Base-by-base conservation (phyloP, 2,888 invertebrate species). In the Gandaritis pyraliata region DNA sequence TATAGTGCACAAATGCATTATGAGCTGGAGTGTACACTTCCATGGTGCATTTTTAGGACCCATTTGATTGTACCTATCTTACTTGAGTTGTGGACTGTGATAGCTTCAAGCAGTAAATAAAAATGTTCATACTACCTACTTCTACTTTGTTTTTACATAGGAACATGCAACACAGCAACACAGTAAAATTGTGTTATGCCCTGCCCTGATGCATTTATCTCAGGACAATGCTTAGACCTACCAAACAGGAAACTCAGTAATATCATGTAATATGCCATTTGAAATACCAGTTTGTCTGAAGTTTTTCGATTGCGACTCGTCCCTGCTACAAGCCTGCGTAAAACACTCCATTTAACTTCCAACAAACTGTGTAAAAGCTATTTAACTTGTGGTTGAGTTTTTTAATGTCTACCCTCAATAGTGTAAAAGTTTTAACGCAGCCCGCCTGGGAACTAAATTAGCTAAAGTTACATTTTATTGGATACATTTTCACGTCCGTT, bases 301-400 rank as follows among this genome's bases (percentile, higher is more conserved):
- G 46, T 69, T 69, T 58, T 61, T 54, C 59, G 65, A 61, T 65
- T 64, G 61, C 58, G 36, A 36, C 52, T 58, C 56, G 58, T 50
- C 58, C 13, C 45, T 50, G 65, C 61, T 48, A 61, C 61, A 59
- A 59, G 54, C 56, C 48, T 50, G 49, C 53, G 58, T 50, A 59
- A 61, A 72, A 70, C 64, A 69, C 70, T 62, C 64, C 51, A 58
- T 62, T 70, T 62, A 71, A 74, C 68, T 72, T 71, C 49, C 59
- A 63, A 61, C 65, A 33, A 68, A 61, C 56, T 61, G 60, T 60
- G 62, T 68, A 59, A 72, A 76, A 78, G 71, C 72, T 66, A 75
- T 77, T 76, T 76, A 74, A 74, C 75, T 77, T 74, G 70, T 58
- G 59, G 64, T 65, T 23, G 64, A 72, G 63, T 68, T 70, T 73